phyloP scores from a whole-genome alignment of 2,888 invertebrate genomes.

The Drosophila formosana region DNA sequence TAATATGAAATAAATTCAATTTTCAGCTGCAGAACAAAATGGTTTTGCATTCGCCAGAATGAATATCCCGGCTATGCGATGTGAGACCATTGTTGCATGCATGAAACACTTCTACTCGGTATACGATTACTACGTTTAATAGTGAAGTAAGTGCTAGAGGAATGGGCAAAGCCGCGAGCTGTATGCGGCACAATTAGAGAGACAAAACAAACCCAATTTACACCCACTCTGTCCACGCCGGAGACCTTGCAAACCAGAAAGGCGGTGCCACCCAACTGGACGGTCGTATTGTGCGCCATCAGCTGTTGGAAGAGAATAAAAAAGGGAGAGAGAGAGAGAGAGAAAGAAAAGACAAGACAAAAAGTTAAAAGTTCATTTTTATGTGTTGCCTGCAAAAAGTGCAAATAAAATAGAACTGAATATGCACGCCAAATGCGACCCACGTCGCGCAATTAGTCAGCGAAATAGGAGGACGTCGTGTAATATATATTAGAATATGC shows the following conservation, averaged over 20 bases:
- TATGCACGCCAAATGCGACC: slow-evolving; percentile 34
- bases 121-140: slow-evolving; percentile 12
- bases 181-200: slow-evolving; percentile 61
- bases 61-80: neutral
- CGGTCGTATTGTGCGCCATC: slow-evolving; percentile 86
- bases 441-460: slow-evolving; percentile 71
- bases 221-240: slow-evolving; percentile 86
- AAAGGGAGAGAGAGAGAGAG: slow-evolving; percentile 7
- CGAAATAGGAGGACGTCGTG: slow-evolving; percentile 31
- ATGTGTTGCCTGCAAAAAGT: slow-evolving; percentile 45
- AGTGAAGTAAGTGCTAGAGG: slow-evolving; percentile 4
- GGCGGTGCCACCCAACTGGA: slow-evolving; percentile 85
- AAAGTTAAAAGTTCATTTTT: slow-evolving; percentile 82
- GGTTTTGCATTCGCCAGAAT: slow-evolving; percentile 5
- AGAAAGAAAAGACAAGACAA: slow-evolving; percentile 64
- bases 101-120: slow-evolving; percentile 1
- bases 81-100: slow-evolving; percentile 36
- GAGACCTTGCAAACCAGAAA: slow-evolving; percentile 85
- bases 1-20: slow-evolving; percentile 33
- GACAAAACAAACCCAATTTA: slow-evolving; percentile 85
- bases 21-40: slow-evolving; percentile 37
- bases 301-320: slow-evolving; percentile 74
- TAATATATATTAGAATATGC: slow-evolving; percentile 38
- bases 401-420: slow-evolving; percentile 6
- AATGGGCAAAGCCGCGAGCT: slow-evolving; percentile 4